Evolutionary conservation across 2,888 invertebrate genomes (phyloP).

Genomic region (Bellardia bayeri): DNA sequence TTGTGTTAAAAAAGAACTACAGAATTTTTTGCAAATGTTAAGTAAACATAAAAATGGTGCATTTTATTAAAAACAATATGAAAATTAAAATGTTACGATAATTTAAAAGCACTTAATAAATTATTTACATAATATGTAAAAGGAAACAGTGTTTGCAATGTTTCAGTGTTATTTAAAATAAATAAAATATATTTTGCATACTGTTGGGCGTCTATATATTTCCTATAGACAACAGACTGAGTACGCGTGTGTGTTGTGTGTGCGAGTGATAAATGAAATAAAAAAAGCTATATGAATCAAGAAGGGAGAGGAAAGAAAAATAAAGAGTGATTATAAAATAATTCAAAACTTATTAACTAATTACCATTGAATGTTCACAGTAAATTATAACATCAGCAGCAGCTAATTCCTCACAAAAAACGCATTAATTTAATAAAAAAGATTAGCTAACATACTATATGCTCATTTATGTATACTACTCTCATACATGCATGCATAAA

Average conservation of each 20-base stretch:
- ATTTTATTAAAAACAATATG: neutral
- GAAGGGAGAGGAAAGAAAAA: neutral
- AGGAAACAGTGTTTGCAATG: neutral
- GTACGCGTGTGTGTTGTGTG: neutral
- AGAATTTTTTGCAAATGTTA: neutral
- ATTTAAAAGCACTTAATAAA: slow-evolving; percentile 12
- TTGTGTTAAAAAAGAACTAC: neutral
- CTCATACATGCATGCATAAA: too few relatives aligned
- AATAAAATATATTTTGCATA: slow-evolving; percentile 57
- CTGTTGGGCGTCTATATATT: slow-evolving; percentile 59
- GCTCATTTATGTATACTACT: neutral
- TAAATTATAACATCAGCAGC: slow-evolving; percentile 22
- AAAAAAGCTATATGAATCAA: neutral
- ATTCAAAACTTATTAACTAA: neutral
- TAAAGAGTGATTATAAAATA: neutral
- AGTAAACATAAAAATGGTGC: neutral
- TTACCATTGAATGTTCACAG: slow-evolving; percentile 4
- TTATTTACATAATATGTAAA: slow-evolving; percentile 61
- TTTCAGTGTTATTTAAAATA: slow-evolving; percentile 5
- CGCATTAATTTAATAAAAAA: neutral
- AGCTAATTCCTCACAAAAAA: slow-evolving; percentile 19
- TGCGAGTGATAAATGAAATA: neutral
- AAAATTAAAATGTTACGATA: neutral
- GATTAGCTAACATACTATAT: neutral
- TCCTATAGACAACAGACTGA: neutral